Conservation (phyloP, 2,797 vertebrate genomes). For the Sebastes steindachneri region DNA sequence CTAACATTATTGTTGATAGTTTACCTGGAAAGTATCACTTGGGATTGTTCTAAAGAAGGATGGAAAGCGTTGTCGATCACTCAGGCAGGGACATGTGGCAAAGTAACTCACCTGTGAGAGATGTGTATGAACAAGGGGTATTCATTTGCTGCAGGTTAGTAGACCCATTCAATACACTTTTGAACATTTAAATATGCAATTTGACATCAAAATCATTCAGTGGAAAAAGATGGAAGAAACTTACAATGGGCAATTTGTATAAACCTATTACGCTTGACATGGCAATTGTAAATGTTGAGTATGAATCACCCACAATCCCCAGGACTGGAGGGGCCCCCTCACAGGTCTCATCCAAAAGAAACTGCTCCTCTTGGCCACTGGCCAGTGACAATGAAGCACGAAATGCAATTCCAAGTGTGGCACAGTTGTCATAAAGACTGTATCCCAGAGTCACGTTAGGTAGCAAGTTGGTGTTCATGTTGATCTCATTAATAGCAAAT, state of each 20-base stretch:
- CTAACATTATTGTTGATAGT: background rate
- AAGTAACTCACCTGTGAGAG: conserved; percentile 76
- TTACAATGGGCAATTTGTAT: conserved; percentile 28
- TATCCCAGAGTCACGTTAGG: conserved; percentile 81
- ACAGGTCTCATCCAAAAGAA: conserved; percentile 42
- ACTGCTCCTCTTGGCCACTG: conserved; percentile 49
- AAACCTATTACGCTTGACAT: conserved; percentile 50
- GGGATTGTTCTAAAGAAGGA: conserved; percentile 76
- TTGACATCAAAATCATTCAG: background rate
- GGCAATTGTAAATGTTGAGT: conserved; percentile 56
- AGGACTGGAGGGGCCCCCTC: conserved; percentile 47
- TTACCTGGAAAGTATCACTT: conserved; percentile 75
- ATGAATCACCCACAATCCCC: conserved; percentile 63
- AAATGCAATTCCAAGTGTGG: conserved; percentile 71
- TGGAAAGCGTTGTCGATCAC: conserved; percentile 48
- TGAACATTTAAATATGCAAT: background rate
- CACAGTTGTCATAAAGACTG: conserved; percentile 81
- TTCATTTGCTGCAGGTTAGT: background rate
- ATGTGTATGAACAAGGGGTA: background rate
- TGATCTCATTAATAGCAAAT: conserved; percentile 80
- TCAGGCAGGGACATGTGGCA: conserved; percentile 70
- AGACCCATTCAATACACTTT: background rate
- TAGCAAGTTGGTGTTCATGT: conserved; percentile 72
- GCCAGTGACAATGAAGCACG: conserved; percentile 70
- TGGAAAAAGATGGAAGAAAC: conserved; percentile 8